Conservation (phyloP, 2,113 vertebrate genomes). For the Recurvirostra avosetta region DNA sequence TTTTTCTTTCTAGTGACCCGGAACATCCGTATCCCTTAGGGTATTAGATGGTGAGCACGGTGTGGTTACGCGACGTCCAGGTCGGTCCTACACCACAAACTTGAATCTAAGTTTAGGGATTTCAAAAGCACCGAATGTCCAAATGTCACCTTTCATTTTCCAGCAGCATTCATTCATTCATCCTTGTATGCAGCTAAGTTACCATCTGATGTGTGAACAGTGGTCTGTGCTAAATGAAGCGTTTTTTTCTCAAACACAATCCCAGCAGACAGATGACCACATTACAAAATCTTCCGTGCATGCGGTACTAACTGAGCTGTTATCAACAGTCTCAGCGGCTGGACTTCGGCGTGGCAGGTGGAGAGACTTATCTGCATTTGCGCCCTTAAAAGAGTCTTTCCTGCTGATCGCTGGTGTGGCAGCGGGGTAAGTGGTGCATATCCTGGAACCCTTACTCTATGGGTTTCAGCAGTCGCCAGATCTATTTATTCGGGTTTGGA, state of each 20-base stretch:
- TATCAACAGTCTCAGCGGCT: neutral
- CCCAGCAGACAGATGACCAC: neutral
- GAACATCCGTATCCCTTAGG: neutral
- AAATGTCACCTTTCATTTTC: neutral
- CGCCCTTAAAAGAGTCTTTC: neutral
- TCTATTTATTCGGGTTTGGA: neutral
- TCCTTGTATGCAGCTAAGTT: neutral
- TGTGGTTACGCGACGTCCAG: accelerated
- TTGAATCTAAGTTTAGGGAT: neutral
- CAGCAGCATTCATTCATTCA: neutral
- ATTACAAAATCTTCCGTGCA: neutral
- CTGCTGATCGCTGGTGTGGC: neutral
- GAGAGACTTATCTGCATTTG: neutral
- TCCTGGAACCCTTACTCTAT: neutral
- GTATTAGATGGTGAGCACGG: neutral
- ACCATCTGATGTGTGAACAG: neutral
- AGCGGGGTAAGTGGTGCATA: neutral
- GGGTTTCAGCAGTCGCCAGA: neutral
- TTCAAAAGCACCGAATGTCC: neutral
- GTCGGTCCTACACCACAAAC: neutral
- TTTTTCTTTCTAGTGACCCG: neutral
- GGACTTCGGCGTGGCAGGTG: neutral
- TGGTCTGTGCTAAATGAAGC: neutral
- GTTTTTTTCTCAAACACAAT: neutral
- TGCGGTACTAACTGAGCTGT: neutral